Base-by-base conservation (phyloP, 2,888 invertebrate species). In the Nomada flava region DNA sequence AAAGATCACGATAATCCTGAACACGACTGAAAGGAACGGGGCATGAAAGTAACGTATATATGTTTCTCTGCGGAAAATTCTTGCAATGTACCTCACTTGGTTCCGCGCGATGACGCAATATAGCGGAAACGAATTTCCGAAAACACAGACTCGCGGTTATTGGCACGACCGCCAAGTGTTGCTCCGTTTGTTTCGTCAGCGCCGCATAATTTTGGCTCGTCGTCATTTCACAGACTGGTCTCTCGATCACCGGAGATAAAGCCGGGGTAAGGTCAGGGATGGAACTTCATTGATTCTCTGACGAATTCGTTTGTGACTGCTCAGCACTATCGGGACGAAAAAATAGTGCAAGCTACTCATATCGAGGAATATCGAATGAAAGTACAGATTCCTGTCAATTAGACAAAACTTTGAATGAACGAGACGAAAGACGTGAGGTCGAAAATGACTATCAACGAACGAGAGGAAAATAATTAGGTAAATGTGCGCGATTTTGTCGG, bases 111-210 rank as follows among this genome's bases (percentile, higher is more conserved):
- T 70, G 68, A 72, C 68, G 77, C 74, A 82, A 75, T 60, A 75
- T 10, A 71, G 68, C 80, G 88, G 86, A 84, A 88, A 86, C 75
- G 85, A 85, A 79, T 85, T 86, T 83, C 57, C 77, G 77, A 90
- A 85, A 87, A 83, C 82, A 88, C 84, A 79, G 86, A 70, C 68
- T 55, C 68, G 52, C 71, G 75, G 82, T 79, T 88, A 88, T 90
- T 91, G 91, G 91, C 91, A 87, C 89, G 18, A 74, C 53, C 59
- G 91, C 91, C 90, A 91, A 91, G 75, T 89, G 83, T 89, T 88
- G 83, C 85, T 83, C 86, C 78, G 74, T 72, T 79, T 83, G 83
- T 91, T 91, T 89, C 89, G 87, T 89, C 90, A 89, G 88, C 83
- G 74, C 36, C 84, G 85, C 86, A 87, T 89, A 89, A 90, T 90